Conservation (phyloP, 2,113 vertebrate genomes). For the Brienomyrus brachyistius region DNA sequence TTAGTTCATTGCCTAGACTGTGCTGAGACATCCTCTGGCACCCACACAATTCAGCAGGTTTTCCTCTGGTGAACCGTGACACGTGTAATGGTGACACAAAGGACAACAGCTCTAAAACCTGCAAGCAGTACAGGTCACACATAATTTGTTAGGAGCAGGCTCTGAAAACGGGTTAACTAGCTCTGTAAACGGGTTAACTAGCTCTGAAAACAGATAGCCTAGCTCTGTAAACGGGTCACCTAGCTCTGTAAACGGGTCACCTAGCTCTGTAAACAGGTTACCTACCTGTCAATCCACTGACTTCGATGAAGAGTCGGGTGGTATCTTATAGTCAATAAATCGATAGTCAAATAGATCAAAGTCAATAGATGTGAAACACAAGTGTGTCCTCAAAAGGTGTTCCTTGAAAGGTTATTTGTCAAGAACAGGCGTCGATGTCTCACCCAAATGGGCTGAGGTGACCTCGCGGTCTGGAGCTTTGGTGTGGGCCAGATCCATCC, state of each 20-base stretch:
- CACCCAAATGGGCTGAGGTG: background rate
- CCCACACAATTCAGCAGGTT: background rate
- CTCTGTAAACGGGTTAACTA: too few relatives aligned
- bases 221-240: background rate
- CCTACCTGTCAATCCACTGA: background rate
- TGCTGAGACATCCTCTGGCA: background rate
- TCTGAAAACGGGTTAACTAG: too few relatives aligned
- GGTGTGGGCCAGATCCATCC: background rate
- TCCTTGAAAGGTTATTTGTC: background rate
- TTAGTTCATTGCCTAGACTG: background rate
- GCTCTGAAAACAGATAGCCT: background rate
- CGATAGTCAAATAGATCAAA: too few relatives aligned
- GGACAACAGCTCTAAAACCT: background rate
- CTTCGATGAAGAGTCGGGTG: background rate
- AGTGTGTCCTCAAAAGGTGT: background rate
- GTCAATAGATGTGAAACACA: too few relatives aligned
- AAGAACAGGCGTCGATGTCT: background rate
- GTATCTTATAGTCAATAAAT: background rate
- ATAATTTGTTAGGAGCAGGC: background rate
- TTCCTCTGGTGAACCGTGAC: background rate
- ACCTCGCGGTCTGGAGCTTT: background rate
- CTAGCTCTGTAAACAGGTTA: background rate
- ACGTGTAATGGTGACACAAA: background rate
- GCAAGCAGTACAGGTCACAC: background rate
- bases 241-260: background rate